Evolutionary conservation across 2,113 vertebrate genomes (phyloP).

Genomic region (Pollimyrus isidori): DNA sequence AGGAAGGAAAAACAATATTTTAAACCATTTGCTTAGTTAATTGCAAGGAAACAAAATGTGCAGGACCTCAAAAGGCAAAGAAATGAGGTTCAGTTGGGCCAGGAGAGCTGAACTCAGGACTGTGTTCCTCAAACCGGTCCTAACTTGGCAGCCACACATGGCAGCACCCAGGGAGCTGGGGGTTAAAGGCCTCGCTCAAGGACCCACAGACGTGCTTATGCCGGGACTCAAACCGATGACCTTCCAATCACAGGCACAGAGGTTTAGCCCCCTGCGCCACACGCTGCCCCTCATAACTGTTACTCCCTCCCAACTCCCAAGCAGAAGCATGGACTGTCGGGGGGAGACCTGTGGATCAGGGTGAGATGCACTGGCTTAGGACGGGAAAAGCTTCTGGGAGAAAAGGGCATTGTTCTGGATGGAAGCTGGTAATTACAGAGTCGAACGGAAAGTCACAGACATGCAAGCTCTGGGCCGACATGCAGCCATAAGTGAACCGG

Average conservation of each 20-base stretch:
- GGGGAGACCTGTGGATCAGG: neutral
- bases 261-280: no score
- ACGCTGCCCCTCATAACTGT: no score
- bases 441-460: neutral
- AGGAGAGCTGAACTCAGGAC: neutral
- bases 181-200: no score
- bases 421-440: slow-evolving; percentile 4
- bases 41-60: neutral
- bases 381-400: neutral
- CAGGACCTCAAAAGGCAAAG: neutral
- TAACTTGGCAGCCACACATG: neutral
- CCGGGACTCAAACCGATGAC: no score
- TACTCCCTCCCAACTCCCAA: neutral
- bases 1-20: neutral
- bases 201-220: no score
- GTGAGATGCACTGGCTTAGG: neutral
- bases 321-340: neutral
- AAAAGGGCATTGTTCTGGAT: neutral
- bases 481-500: neutral
- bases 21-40: neutral
- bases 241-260: no score
- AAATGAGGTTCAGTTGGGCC: neutral
- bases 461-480: neutral
- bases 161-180: no score
- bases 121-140: neutral